These are phyloP conservation scores for Heteromormyrus szaboi DNA, from an alignment of 2,797 vertebrate species.

Conservation along the genomic window DNA sequence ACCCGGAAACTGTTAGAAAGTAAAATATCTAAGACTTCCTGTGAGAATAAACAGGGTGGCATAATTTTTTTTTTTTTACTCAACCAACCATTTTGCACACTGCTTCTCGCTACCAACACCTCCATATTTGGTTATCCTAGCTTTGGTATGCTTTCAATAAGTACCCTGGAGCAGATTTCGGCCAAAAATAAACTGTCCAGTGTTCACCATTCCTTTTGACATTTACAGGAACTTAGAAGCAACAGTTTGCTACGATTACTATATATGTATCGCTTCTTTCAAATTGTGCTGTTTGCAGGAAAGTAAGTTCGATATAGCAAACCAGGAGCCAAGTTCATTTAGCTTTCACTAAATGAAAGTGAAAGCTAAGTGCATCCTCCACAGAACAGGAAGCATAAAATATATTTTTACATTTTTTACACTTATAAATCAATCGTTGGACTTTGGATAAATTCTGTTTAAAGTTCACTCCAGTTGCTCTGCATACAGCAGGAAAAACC, in stretches of 20 bases:
- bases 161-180: neutral
- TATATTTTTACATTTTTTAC: neutral
- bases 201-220: neutral
- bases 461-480: neutral
- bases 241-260: neutral
- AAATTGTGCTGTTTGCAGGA: neutral
- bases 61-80: neutral
- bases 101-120: constrained; percentile 22
- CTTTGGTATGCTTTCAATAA: neutral
- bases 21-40: constrained; percentile 34
- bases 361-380: neutral
- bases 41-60: constrained; percentile 3
- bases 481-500: neutral
- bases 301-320: neutral
- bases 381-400: neutral
- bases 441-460: neutral
- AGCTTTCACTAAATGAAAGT: neutral
- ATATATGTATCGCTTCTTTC: neutral
- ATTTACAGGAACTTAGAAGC: neutral
- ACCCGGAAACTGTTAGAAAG: neutral
- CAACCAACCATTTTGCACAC: constrained; percentile 19
- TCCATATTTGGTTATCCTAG: constrained; percentile 15
- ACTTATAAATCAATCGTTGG: neutral
- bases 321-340: neutral
- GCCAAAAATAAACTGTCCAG: neutral